phyloP scores from a whole-genome alignment of 2,797 vertebrate genomes.

The Melanotaenia maccullochi region DNA sequence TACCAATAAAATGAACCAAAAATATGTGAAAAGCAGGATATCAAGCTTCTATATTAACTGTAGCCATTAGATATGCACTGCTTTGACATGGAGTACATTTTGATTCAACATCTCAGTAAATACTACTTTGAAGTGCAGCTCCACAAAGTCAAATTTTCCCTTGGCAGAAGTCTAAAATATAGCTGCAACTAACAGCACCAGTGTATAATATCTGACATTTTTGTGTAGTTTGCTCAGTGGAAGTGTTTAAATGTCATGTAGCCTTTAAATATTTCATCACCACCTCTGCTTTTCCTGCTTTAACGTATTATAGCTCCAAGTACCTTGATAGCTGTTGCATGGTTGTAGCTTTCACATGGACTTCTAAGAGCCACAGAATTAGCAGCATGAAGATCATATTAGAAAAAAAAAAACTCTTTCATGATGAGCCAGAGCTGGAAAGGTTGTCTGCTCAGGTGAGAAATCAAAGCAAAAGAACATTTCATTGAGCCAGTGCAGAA shows the following conservation, averaged over 20 bases:
- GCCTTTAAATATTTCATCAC: no score
- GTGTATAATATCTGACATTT: no score
- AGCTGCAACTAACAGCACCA: background rate
- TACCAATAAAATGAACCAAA: no score
- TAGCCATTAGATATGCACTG: background rate
- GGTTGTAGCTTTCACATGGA: background rate
- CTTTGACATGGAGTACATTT: background rate
- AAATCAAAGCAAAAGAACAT: slow-evolving; percentile 14
- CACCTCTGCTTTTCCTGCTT: background rate
- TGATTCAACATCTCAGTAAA: background rate
- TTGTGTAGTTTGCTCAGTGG: no score
- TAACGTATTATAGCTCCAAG: no score
- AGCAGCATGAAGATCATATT: slow-evolving; percentile 10
- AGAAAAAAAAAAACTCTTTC: background rate
- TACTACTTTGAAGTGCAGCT: background rate
- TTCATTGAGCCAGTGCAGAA: background rate
- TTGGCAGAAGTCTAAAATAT: background rate
- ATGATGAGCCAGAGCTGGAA: slow-evolving; percentile 20
- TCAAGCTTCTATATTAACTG: background rate
- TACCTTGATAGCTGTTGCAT: background rate
- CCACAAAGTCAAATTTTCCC: background rate
- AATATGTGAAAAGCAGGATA: no score
- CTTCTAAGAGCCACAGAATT: slow-evolving; percentile 4
- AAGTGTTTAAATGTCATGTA: no score
- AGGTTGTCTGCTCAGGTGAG: slow-evolving; percentile 14